These are phyloP conservation scores for Leuciscus waleckii DNA, from an alignment of 2,797 vertebrate genomes.

Conservation along the genomic window DNA sequence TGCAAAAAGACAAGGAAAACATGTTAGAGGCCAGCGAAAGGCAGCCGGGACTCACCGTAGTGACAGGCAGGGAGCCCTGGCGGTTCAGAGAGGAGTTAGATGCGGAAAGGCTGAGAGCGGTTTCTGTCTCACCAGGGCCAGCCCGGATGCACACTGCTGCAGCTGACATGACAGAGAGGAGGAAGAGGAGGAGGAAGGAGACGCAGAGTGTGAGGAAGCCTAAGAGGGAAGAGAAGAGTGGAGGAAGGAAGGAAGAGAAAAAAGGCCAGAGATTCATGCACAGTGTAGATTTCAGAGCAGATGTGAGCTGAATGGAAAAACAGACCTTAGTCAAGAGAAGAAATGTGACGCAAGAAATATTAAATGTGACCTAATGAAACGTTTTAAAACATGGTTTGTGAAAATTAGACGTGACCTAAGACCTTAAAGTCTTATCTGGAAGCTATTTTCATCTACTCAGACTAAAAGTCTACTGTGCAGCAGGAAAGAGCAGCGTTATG, in stretches of 20 bases:
- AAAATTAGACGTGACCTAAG: not conserved
- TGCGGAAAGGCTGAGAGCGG: constrained; percentile 84
- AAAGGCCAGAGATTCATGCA: constrained; percentile 51
- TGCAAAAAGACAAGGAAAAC: not conserved
- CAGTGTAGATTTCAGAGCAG: constrained; percentile 27
- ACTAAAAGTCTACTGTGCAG: not conserved
- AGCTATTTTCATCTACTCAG: not conserved
- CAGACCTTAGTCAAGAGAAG: constrained; percentile 11
- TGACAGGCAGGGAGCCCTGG: constrained; percentile 83
- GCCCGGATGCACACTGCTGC: constrained; percentile 82
- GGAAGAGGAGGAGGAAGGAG: constrained; percentile 85
- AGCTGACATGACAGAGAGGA: constrained; percentile 88
- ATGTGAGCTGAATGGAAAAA: constrained; percentile 8
- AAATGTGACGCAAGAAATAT: not conserved
- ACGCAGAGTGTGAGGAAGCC: constrained; percentile 64
- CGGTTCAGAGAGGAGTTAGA: constrained; percentile 91
- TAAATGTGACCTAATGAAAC: not conserved
- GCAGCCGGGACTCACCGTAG: constrained; percentile 82
- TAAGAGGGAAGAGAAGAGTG: constrained; percentile 59
- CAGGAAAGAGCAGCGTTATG: not conserved
- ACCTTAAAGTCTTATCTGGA: not conserved
- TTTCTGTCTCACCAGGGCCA: constrained; percentile 78
- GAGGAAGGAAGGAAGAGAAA: constrained; percentile 54
- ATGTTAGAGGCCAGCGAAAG: constrained; percentile 9
- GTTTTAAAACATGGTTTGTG: constrained; percentile 1